These are phyloP conservation scores for Lophius piscatorius DNA, from an alignment of 2,113 vertebrate species.

Conservation along the genomic window DNA sequence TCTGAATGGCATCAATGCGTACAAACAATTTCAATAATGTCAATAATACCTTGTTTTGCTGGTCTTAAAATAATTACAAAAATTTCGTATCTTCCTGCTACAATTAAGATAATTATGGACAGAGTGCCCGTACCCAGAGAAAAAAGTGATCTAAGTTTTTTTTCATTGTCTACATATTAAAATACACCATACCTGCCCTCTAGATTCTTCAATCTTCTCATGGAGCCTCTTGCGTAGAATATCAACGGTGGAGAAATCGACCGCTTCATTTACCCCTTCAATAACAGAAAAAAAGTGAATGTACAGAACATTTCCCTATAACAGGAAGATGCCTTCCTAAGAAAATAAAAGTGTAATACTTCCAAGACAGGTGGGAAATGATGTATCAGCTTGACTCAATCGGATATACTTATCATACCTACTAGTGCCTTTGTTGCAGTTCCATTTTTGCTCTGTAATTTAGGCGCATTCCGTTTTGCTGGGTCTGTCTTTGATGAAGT, in stretches of 20 bases:
- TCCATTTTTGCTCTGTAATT: slow-evolving; percentile 23
- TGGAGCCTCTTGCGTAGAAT: slow-evolving; percentile 89
- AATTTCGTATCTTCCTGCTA: no score
- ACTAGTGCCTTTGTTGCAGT: slow-evolving; percentile 6
- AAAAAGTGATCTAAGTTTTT: no score
- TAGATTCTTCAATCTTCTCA: slow-evolving; percentile 89
- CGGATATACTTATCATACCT: slow-evolving; percentile 34
- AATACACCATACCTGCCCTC: no score
- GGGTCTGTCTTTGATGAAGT: slow-evolving; percentile 30
- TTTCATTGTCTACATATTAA: no score
- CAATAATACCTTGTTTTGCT: no score
- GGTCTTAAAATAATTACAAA: no score
- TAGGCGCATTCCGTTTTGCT: slow-evolving; percentile 8
- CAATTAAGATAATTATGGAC: no score
- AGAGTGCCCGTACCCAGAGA: no score
- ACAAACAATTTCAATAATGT: no score
- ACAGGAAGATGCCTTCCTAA: neutral
- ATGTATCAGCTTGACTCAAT: neutral
- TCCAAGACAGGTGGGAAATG: no score
- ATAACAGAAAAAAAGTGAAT: neutral
- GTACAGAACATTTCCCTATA: no score
- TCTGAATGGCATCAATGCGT: no score
- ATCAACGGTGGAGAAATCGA: slow-evolving; percentile 82
- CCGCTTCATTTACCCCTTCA: slow-evolving; percentile 60
- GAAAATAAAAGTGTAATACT: neutral